A percentile compares a stretch with the other conserved stretches of the same genome.
phyloP scores from a whole-genome alignment of 2,888 invertebrate genomes.

The Aelia acuminata region DNA sequence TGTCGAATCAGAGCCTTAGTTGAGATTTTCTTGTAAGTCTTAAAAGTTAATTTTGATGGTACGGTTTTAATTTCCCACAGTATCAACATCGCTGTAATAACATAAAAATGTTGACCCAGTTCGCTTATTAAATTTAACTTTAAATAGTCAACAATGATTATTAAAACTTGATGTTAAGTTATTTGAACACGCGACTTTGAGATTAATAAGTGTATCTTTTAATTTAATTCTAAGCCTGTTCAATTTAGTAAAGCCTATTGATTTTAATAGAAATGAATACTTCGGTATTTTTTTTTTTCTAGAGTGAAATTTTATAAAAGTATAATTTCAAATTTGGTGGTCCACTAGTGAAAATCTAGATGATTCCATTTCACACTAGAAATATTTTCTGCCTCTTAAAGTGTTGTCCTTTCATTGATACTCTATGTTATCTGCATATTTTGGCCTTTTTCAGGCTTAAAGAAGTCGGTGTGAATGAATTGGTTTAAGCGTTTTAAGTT shows the following conservation, averaged over 20 bases:
- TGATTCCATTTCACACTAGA: no score
- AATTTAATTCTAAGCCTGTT: background rate
- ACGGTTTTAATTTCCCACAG: background rate
- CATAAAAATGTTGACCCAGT: background rate
- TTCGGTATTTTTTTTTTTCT: background rate
- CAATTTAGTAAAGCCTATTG: background rate
- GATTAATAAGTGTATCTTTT: slow-evolving; percentile 12
- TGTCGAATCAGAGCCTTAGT: background rate
- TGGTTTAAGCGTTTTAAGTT: no score
- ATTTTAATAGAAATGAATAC: slow-evolving; percentile 13
- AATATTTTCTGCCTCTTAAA: no score
- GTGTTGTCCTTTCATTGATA: no score
- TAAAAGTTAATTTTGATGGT: background rate
- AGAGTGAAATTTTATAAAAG: background rate
- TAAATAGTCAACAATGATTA: background rate
- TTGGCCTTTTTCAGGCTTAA: no score
- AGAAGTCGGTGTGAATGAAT: no score
- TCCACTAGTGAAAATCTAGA: no score
- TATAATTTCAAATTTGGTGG: slow-evolving; percentile 1
- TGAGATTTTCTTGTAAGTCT: background rate
- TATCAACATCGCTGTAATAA: background rate
- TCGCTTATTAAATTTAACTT: background rate
- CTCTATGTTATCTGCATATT: no score
- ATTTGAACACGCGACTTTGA: background rate
- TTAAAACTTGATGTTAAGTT: slow-evolving; percentile 22